A percentile compares a stretch with the other conserved stretches of the same genome.
Conservation (phyloP, 2,888 invertebrate species). For the Chydorus sphaericus region DNA sequence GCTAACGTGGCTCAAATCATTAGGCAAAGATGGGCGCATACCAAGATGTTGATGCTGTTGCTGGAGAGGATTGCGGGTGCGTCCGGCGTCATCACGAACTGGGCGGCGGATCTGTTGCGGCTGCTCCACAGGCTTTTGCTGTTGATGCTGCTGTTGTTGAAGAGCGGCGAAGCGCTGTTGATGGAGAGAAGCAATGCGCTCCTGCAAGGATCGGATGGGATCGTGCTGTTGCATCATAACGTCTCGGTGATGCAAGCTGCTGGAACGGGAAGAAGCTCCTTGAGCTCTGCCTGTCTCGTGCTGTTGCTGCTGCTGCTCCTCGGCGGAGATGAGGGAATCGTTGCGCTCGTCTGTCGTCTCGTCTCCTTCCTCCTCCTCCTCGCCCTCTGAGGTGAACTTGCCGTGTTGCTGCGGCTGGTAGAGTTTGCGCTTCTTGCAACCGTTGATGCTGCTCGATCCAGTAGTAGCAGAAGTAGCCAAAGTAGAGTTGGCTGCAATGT, state of each 20-base stretch:
- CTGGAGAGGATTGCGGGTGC: background rate
- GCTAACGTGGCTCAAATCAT: constrained; percentile 9
- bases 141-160: constrained; percentile 25
- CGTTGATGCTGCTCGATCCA: constrained; percentile 41
- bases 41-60: background rate
- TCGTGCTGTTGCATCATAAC: constrained; percentile 45
- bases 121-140: background rate
- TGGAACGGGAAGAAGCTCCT: background rate
- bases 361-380: constrained; percentile 43
- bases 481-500: too few species aligned
- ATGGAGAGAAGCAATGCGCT: constrained; percentile 11
- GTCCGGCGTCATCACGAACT: constrained; percentile 8
- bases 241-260: constrained; percentile 33
- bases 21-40: constrained; percentile 3
- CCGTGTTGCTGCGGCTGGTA: constrained; percentile 92
- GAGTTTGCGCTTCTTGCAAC: constrained; percentile 87
- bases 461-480: too few species aligned
- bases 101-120: constrained; percentile 16
- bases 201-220: constrained; percentile 8
- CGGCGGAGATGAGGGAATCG: constrained; percentile 55
- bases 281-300: background rate
- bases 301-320: background rate
- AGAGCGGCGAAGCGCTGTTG: constrained; percentile 31
- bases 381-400: constrained; percentile 38
- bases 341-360: constrained; percentile 71